Evolutionary conservation across 1,140 invertebrate species (phyloP), one percentile per base, ranked within the genome.

Genomic region (Drusus annulatus): DNA sequence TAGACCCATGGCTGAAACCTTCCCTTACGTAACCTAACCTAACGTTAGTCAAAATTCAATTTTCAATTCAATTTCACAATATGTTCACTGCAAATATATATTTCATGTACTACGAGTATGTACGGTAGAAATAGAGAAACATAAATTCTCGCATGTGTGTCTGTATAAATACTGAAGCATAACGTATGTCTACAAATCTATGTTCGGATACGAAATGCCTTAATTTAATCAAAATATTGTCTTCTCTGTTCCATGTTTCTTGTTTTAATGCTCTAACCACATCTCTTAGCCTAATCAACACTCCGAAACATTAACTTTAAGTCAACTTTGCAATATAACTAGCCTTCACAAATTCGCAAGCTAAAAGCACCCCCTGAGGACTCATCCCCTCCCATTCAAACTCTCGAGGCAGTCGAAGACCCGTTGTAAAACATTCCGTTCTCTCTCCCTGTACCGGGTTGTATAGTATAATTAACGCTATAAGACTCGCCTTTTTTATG

Each of bases 311-410:
- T 69, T 69, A 69, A 69, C 31, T 69, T 69, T 50, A 36, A 69
- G 65, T 69, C 65, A 69, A 69, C 65, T 69, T 69, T 50, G 51
- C 65, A 69, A 69, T 69, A 45, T 69, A 69, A 69, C 65, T 69
- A 69, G 65, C n/a, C 65, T 69, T 69, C 65, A 5, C 36, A 45
- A 45, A 50, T 69, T 69, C 65, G 8, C 17, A 69, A 69, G 36
- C 65, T 69, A 8, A 50, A 69, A 69, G 65, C 31, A 69, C 65
- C 28, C 65, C 36, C 65, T 10, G 19, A 69, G 65, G 65, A 69
- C 17, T 50, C 17, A 17, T 45, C 31, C 17, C 15, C 7, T 45
- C 21, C 31, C 62, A 16, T 65, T 16, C 15, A 65, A 65, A 65
- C 21, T 31, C 10, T 23, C 10, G 4, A 15, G n/a, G 28, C 25